Base-by-base conservation (phyloP, 2,113 vertebrate species). In the Phasianus colchicus region DNA sequence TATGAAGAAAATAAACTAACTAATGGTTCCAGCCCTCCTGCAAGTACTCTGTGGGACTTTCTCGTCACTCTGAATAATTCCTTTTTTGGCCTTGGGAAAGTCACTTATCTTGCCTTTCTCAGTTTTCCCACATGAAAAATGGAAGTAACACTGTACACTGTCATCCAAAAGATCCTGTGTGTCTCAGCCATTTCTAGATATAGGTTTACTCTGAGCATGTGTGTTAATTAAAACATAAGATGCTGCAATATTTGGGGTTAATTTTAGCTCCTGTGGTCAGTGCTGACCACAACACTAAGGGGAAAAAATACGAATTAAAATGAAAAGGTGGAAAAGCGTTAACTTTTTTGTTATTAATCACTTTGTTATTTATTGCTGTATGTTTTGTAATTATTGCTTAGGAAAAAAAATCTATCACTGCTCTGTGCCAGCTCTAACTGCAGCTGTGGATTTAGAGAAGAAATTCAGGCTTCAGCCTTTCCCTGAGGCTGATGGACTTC, bases 401-500 rank as follows among this genome's bases (percentile, higher is more conserved):
- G 43, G 63, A 50, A 79, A 83, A 83, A 94, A 97, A 85, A 95
- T 94, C 92, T 95, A n/a, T 97, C 91, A 57, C 81, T 95, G 93
- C 74, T 95, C 58, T 88, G 64, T 95, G 85, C 83, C 83, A 90
- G 88, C 78, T 97, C 65, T 94, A 95, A 96, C 91, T 89, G 95
- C 79, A 73, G 95, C 86, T 58, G 73, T 6, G 25, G 97, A 98
- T 98, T 97, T 97, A 97, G 88, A 96, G 96, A 97, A 0, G 0
- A 96, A 94, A 97, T 98, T 97, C 97, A 92, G 95, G 95, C 94
- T 96, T 97, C 92, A 97, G 92, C 94, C 93, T 97, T 97, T 96
- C 97, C 98, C 97, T 92, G 94, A 86, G 96, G 97, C 97, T 98
- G 97, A 98, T 96, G 97, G 97, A 98, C 98, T 97, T 97, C 97